Evolutionary conservation across 1,140 invertebrate genomes (phyloP), one percentile per base, ranked within the genome.

Genomic region (Magallana angulata): DNA sequence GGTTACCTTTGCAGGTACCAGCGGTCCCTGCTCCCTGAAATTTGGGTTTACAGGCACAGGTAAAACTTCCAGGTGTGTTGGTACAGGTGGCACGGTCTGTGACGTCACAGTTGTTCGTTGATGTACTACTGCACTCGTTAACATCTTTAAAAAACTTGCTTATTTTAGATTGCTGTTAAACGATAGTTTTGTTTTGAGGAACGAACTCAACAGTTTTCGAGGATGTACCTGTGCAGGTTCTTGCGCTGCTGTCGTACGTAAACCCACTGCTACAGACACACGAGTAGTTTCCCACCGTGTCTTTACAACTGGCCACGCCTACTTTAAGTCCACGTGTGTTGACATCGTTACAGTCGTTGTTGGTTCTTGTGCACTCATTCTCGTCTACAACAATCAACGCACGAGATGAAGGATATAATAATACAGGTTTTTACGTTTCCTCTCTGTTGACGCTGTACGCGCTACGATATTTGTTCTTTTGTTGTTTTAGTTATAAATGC

Each of bases 41-140:
- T 1, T 84, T 84, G 1, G 58, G 12, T 71, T 86, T 86, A 84
- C 87, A 88, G 14, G 87, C 80, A 88, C 87, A 88, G 8, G 80
- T 86, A 60, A 71, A 88, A 56, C 87, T 80, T 14, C 87, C 87
- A 62, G 60, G 56, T n/a, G 62, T 86, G 58, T 88, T 88, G 48
- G 82, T 71, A 86, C 87, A 88, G 14, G 48, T 59, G 1, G 87
- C 87, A 48, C 85, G 57, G 7, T 62, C 76, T 16, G 58, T 57
- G 7, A 58, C 57, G 57, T 88, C 87, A 86, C 87, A 88, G 56
- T 88, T 76, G 68, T 76, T 24, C 36, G 68, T 76, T 2, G 7
- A 24, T 9, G 30, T 9, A 12, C 68, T 76, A 30, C 68, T 76
- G 24, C 68, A 82, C 9, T 82, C 48, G 16, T 57, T 82, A 56